Evolutionary conservation across 2,888 invertebrate genomes (phyloP).

Genomic region (Parnassius glacialis): DNA sequence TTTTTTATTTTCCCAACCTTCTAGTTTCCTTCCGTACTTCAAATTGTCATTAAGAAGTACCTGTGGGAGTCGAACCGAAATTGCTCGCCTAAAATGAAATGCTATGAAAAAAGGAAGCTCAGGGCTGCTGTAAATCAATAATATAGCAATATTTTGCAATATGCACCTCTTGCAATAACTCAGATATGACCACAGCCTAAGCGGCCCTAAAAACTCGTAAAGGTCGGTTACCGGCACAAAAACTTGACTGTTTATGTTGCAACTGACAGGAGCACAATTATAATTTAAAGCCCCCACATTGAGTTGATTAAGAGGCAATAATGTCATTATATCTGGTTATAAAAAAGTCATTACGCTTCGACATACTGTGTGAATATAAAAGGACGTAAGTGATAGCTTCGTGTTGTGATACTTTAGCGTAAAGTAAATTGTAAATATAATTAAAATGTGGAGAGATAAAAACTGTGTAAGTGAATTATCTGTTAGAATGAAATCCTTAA

Average conservation of each 20-base stretch:
- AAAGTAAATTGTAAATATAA: too few relatives aligned
- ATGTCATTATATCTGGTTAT: constrained; percentile 52
- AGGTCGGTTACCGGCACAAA: constrained; percentile 34
- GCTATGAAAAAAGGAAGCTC: not conserved
- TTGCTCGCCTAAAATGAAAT: too few relatives aligned
- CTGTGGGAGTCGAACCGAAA: too few relatives aligned
- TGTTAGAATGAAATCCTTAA: too few relatives aligned
- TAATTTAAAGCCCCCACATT: constrained; percentile 56
- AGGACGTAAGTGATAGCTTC: constrained; percentile 18
- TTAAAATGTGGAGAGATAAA: too few relatives aligned
- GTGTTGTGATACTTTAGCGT: constrained; percentile 1
- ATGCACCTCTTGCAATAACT: constrained; percentile 4
- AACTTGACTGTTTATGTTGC: constrained; percentile 30
- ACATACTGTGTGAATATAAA: constrained; percentile 1
- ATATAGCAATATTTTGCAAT: constrained; percentile 7
- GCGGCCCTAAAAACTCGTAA: constrained; percentile 29
- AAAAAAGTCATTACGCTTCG: constrained; percentile 27
- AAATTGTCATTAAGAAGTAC: too few relatives aligned
- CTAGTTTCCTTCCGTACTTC: too few relatives aligned
- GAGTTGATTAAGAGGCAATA: constrained; percentile 69
- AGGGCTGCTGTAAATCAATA: not conserved
- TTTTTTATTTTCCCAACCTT: too few relatives aligned
- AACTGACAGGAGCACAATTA: constrained; percentile 37
- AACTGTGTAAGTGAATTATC: too few relatives aligned
- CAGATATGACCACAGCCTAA: constrained; percentile 20